These are phyloP conservation scores for Macaca nemestrina DNA, from an alignment of 2,113 vertebrate species.

Conservation along the genomic window DNA sequence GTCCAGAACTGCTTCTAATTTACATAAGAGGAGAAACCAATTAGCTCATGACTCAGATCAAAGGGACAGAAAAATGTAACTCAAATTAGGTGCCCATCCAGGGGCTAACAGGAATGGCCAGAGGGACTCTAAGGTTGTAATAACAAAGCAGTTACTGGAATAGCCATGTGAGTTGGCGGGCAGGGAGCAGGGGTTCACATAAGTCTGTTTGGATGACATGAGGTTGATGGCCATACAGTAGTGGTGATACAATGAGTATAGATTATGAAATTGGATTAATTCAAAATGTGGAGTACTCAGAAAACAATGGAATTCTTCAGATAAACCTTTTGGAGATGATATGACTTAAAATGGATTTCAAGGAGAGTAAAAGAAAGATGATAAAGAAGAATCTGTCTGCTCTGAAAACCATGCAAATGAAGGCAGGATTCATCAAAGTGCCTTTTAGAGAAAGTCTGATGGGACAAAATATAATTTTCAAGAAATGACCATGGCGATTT, in stretches of 20 bases:
- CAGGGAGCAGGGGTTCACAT: too few relatives aligned
- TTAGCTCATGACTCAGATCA: background rate
- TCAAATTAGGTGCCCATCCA: fast-evolving
- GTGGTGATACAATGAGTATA: background rate
- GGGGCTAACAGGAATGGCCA: too few relatives aligned
- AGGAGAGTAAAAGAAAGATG: background rate
- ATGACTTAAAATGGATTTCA: background rate
- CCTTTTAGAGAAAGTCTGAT: background rate
- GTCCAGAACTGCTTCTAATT: background rate
- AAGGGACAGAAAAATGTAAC: background rate
- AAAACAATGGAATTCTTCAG: background rate
- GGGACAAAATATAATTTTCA: too few relatives aligned
- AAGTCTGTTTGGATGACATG: background rate
- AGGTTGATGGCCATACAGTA: fast-evolving
- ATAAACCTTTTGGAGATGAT: background rate
- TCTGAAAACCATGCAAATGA: background rate
- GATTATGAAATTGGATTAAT: background rate
- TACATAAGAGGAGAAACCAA: background rate
- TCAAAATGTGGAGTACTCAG: background rate
- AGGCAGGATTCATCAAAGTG: background rate
- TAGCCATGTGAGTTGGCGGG: background rate
- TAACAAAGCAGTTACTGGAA: background rate
- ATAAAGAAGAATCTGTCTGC: background rate
- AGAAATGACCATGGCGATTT: fast-evolving
- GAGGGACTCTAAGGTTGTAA: background rate